These are phyloP conservation scores for Aleiodes alternator DNA, from an alignment of 2,888 invertebrate genomes.

Conservation along the genomic window DNA sequence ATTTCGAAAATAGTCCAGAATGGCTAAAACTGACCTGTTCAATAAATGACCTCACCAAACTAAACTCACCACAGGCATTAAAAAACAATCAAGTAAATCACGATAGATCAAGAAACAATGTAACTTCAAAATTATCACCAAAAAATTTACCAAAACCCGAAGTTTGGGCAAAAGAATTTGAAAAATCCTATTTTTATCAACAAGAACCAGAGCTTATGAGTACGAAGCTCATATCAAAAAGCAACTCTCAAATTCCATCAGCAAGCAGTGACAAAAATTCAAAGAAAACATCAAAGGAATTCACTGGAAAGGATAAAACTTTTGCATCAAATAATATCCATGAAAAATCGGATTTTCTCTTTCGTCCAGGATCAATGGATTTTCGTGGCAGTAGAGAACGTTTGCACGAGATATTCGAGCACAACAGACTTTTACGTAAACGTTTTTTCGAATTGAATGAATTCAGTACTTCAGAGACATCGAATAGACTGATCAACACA, in stretches of 20 bases:
- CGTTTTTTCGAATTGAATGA: conserved; percentile 64
- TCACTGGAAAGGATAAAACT: neutral
- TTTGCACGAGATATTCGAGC: conserved; percentile 72
- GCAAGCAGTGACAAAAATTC: neutral
- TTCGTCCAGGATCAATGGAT: conserved; percentile 47
- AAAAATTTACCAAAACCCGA: neutral
- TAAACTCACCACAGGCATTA: conserved; percentile 56
- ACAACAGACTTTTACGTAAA: conserved; percentile 68
- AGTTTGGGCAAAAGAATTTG: neutral
- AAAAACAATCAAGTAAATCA: conserved; percentile 47
- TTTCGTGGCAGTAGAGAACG: conserved; percentile 67
- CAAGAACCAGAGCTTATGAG: too few relatives aligned
- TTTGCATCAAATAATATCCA: too few relatives aligned
- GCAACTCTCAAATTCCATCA: neutral
- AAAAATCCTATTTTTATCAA: neutral
- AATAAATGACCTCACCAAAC: conserved; percentile 3
- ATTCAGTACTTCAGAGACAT: neutral
- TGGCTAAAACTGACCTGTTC: conserved; percentile 61
- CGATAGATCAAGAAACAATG: too few relatives aligned
- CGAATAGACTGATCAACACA: neutral
- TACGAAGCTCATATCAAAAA: too few relatives aligned
- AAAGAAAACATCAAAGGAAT: conserved; percentile 6
- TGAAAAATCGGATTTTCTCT: conserved; percentile 39
- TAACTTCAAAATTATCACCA: neutral
- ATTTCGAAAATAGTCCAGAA: conserved; percentile 63